Conservation (phyloP, 92 coral and sea anemone species). For the Porites cylindrica region DNA sequence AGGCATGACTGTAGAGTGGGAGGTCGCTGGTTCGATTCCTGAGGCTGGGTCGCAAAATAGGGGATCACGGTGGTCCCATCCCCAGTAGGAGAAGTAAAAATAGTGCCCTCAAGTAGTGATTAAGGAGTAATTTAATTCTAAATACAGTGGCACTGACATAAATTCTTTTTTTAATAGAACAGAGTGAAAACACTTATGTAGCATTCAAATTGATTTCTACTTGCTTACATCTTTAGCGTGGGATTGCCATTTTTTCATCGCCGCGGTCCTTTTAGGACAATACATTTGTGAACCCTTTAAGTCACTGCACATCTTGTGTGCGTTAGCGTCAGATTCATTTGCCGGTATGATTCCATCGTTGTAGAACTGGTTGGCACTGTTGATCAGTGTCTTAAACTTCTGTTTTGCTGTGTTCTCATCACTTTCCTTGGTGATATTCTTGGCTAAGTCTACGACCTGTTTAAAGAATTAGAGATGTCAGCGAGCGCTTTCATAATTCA, state of each 20-base stretch:
- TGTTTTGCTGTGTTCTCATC: constrained; percentile 63
- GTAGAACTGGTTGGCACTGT: constrained; percentile 56
- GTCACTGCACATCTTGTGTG: constrained; percentile 64
- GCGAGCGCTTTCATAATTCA: too few species aligned
- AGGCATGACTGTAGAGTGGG: too few species aligned
- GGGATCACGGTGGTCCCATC: too few species aligned
- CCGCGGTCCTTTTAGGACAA: constrained; percentile 84
- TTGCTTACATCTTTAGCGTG: constrained; percentile 73
- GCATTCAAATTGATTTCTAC: background rate
- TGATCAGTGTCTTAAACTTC: constrained; percentile 43
- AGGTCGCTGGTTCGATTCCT: too few species aligned
- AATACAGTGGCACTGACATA: too few species aligned
- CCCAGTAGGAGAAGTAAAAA: too few species aligned
- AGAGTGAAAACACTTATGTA: background rate
- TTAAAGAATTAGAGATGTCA: background rate
- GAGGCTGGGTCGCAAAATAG: too few species aligned
- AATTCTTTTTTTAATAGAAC: background rate
- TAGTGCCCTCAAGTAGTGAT: too few species aligned
- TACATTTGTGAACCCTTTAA: constrained; percentile 59
- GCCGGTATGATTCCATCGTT: constrained; percentile 64
- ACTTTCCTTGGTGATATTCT: constrained; percentile 58
- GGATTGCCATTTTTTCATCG: constrained; percentile 74
- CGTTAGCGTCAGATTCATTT: constrained; percentile 69
- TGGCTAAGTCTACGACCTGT: constrained; percentile 75
- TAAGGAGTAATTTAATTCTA: too few species aligned